phyloP scores from a whole-genome alignment of 2,113 vertebrate genomes.

The Antechinus flavipes region DNA sequence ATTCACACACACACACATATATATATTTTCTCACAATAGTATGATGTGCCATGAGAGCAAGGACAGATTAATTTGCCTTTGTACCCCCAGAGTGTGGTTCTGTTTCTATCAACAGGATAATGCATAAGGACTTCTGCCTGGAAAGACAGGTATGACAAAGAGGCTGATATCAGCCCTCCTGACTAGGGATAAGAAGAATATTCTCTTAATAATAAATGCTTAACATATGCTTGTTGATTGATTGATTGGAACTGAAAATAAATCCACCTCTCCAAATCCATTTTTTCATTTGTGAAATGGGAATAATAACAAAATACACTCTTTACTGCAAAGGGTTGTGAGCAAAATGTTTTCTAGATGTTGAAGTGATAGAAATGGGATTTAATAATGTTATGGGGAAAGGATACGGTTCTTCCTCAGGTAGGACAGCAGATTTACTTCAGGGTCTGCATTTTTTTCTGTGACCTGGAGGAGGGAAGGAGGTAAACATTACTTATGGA shows the following conservation, averaged over 20 bases:
- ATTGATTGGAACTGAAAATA: not conserved
- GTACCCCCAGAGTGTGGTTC: not conserved
- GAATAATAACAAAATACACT: not conserved
- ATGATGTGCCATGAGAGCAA: not conserved
- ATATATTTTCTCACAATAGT: not conserved
- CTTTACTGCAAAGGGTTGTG: not conserved
- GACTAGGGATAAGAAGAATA: not conserved
- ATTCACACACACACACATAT: not conserved
- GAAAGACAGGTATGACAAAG: not conserved
- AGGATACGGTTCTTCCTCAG: constrained; percentile 80
- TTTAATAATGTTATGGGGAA: constrained; percentile 40
- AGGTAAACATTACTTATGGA: not conserved
- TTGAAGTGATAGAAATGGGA: not conserved
- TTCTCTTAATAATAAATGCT: not conserved
- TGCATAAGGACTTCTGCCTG: not conserved
- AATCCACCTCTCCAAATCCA: not conserved
- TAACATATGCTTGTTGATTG: not conserved
- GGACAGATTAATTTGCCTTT: not conserved
- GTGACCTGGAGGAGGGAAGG: constrained; percentile 70
- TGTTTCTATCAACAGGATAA: not conserved
- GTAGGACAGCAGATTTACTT: constrained; percentile 80
- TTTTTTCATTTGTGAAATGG: not conserved
- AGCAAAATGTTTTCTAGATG: not conserved
- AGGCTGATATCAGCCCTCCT: not conserved
- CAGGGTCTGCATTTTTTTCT: constrained; percentile 76